Evolutionary conservation across 1,140 invertebrate species (phyloP).

Genomic region (Coptotermes formosanus): DNA sequence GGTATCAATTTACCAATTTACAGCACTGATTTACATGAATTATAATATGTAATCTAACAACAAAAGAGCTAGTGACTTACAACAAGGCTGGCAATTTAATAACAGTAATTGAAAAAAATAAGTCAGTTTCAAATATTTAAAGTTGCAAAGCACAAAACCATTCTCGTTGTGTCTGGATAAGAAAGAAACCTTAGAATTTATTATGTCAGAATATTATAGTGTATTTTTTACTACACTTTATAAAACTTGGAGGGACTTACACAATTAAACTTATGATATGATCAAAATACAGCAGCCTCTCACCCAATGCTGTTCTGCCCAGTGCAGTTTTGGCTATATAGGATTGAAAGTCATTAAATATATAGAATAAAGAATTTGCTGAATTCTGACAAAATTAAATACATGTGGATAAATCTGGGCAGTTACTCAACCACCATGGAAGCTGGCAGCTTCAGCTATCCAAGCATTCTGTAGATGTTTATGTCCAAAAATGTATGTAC

Average conservation of each 20-base stretch:
- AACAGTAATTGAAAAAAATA: constrained; percentile 10
- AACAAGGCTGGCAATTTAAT: constrained; percentile 9
- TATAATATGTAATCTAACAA: background rate
- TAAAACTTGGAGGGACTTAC: background rate
- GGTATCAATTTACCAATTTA: background rate
- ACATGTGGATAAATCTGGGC: no score
- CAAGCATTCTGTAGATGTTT: no score
- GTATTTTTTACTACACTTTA: background rate
- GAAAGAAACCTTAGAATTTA: background rate
- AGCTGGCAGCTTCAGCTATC: no score
- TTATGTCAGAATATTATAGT: background rate
- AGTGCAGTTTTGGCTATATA: no score
- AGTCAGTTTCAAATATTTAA: background rate
- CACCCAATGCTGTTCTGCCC: no score
- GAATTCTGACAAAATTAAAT: no score
- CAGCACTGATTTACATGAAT: background rate
- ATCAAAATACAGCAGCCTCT: background rate
- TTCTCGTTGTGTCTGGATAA: background rate
- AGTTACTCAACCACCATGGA: no score
- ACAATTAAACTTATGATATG: background rate
- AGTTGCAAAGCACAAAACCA: background rate
- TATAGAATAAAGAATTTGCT: no score
- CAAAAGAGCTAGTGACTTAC: background rate
- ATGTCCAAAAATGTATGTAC: no score
- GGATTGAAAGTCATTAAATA: no score